Evolutionary conservation across 1,140 invertebrate genomes (phyloP), one percentile per base, ranked within the genome.

Genomic region (Ceratitis capitata): DNA sequence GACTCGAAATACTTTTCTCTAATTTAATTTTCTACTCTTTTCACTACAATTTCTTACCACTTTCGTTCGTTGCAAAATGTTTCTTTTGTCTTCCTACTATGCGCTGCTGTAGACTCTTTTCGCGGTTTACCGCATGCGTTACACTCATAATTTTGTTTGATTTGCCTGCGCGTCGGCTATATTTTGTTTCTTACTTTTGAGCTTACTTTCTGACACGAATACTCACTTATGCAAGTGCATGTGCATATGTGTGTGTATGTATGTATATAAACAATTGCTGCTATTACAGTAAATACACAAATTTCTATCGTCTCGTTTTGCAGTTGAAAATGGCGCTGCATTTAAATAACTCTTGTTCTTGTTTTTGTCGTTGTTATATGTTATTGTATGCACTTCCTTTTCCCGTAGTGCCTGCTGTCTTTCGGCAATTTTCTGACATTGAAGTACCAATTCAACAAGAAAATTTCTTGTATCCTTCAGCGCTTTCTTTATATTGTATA

Each of bases 361-460:
- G 26, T 23, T 49, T 9, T 49, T 7, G 12, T 19, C 53, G n/a
- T 56, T 56, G 12, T 10, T 56, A 5, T 56, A 14, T 49, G 6
- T n/a, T n/a, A n/a, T n/a, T 12, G 39, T 47, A 19, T 78, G 69
- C 69, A 78, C 39, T 78, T 78, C 69, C 69, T 78, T n/a, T n/a
- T 78, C 39, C 69, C 14, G 39, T 39, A 53, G 4, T 19, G 47
- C 7, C n/a, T 10, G 14, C 61, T 69, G 61, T 32, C 32, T 19
- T 69, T 39, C 61, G 16, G 69, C 69, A 78, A 14, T 78, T 78
- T 45, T 78, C 35, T 45, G 69, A 45, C 69, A 78, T 78, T 78
- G 69, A 78, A 45, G 69, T 78, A 78, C 69, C 35, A 78, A 78
- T 78, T 78, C 69, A 78, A 78, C 39, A 78, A 78, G 69, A 23